Conservation (phyloP, 2,888 invertebrate genomes). For the Sclerodermus sp. region DNA sequence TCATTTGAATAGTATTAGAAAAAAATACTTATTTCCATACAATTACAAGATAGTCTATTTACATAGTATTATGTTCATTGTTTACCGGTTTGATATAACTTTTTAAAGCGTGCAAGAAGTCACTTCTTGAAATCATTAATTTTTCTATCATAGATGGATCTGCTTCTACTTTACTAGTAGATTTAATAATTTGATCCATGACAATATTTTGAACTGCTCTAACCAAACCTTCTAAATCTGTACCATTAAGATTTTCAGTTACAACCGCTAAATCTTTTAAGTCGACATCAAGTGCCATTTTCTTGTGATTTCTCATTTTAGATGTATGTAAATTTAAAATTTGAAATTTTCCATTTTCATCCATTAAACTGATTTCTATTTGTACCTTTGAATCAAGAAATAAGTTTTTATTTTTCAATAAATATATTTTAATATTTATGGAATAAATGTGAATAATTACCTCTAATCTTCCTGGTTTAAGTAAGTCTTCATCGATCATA, state of each 20-base stretch:
- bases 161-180: slow-evolving; percentile 66
- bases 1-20: no score
- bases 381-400: slow-evolving; percentile 64
- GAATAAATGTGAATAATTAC: slow-evolving; percentile 52
- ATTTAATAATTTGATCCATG: slow-evolving; percentile 74
- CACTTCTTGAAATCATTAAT: slow-evolving; percentile 63
- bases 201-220: slow-evolving; percentile 75
- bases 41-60: background rate
- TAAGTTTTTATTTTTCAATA: background rate
- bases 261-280: slow-evolving; percentile 63
- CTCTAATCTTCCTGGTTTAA: slow-evolving; percentile 95
- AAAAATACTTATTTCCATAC: no score
- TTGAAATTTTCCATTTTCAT: slow-evolving; percentile 90
- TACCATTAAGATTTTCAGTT: slow-evolving; percentile 76
- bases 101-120: slow-evolving; percentile 72
- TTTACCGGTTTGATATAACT: slow-evolving; percentile 61
- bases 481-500: slow-evolving; percentile 98
- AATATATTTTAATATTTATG: background rate
- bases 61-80: no score
- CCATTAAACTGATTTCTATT: slow-evolving; percentile 94
- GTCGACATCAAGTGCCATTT: slow-evolving; percentile 87
- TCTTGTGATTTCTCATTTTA: slow-evolving; percentile 89
- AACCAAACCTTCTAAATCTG: slow-evolving; percentile 75
- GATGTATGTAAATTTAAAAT: slow-evolving; percentile 96
- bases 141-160: slow-evolving; percentile 73